Percentiles rank a stretch among this genome's conserved stretches.
Evolutionary conservation across 2,888 invertebrate genomes (phyloP).

Genomic region (Phyto melanocephala): DNA sequence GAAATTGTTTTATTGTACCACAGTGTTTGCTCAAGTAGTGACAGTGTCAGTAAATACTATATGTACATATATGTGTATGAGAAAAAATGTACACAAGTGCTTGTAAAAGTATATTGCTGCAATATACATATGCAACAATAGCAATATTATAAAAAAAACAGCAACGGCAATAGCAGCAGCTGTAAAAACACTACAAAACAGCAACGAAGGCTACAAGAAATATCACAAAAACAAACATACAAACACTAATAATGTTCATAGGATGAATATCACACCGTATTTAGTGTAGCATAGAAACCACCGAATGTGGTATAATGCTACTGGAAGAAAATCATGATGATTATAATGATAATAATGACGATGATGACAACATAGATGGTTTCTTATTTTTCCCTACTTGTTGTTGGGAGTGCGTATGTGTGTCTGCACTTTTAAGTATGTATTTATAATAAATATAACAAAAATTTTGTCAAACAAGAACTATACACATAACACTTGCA

Average conservation of each 20-base stretch:
- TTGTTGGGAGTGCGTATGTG: not conserved
- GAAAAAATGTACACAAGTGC: not conserved
- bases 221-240: not conserved
- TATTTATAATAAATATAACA: constrained; percentile 9
- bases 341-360: not conserved
- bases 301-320: constrained; percentile 1
- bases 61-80: not conserved
- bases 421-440: not conserved
- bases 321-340: not conserved
- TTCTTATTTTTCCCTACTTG: not conserved
- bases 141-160: not conserved
- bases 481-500: not conserved
- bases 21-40: constrained; percentile 4
- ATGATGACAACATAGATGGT: not conserved
- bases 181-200: not conserved
- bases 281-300: constrained; percentile 18
- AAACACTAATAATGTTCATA: not conserved
- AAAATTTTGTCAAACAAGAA: not conserved
- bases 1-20: constrained; percentile 14
- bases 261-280: constrained; percentile 26
- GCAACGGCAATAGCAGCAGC: not conserved
- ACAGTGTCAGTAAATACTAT: not conserved
- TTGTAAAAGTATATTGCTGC: constrained; percentile 6
- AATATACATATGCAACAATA: not conserved
- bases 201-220: not conserved